These are phyloP conservation scores for Melolontha melolontha DNA, from an alignment of 2,888 invertebrate species.

Conservation along the genomic window DNA sequence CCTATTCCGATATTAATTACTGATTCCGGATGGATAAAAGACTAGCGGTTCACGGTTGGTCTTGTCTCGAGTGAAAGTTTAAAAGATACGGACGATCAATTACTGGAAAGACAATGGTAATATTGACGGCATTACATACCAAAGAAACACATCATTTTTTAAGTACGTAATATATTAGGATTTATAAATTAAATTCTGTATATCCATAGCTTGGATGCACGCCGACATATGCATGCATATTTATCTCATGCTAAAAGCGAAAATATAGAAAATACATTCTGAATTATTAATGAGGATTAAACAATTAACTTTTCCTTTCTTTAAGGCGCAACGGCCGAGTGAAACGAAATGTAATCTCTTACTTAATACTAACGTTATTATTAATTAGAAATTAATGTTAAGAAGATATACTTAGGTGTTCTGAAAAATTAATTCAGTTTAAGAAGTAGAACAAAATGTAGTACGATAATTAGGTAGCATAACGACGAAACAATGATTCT, in stretches of 20 bases:
- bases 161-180: background rate
- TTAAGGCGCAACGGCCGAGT: conserved; percentile 1
- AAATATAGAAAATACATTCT: conserved; percentile 16
- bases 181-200: background rate
- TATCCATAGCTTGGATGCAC: background rate
- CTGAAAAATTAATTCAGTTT: background rate
- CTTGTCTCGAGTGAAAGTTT: conserved; percentile 32
- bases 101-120: conserved; percentile 16
- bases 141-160: conserved; percentile 14
- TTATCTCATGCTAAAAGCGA: conserved; percentile 10
- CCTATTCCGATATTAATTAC: conserved; percentile 35
- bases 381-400: background rate
- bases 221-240: background rate
- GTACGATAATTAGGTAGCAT: too few relatives aligned
- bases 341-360: conserved; percentile 8
- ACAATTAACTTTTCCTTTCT: conserved; percentile 14
- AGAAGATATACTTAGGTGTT: background rate
- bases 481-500: too few relatives aligned
- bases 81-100: conserved; percentile 25
- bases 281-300: conserved; percentile 5
- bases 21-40: conserved; percentile 28
- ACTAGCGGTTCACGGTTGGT: conserved; percentile 6
- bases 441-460: too few relatives aligned
- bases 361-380: background rate
- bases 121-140: conserved; percentile 10